These are phyloP conservation scores for Holcopasites calliopsidis DNA, from an alignment of 1,140 invertebrate genomes.

Conservation along the genomic window DNA sequence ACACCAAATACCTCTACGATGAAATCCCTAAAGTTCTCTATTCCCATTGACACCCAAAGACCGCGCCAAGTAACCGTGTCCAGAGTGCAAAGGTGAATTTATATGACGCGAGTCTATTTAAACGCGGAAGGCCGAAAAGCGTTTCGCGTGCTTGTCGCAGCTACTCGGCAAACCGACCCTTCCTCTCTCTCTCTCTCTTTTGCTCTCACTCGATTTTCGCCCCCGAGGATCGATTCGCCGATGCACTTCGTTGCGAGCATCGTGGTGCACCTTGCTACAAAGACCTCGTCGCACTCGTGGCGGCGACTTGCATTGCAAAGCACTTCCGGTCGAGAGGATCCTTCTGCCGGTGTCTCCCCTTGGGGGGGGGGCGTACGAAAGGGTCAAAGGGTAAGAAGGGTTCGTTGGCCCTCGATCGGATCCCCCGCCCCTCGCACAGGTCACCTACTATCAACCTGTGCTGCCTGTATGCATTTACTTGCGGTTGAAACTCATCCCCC, in stretches of 20 bases:
- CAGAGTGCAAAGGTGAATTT: background rate
- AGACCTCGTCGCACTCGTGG: slow-evolving; percentile 47
- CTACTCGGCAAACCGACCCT: background rate
- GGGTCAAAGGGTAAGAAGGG: slow-evolving; percentile 68
- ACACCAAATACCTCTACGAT: no score
- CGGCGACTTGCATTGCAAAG: slow-evolving; percentile 64
- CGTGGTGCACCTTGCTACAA: slow-evolving; percentile 50
- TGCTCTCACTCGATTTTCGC: slow-evolving; percentile 21
- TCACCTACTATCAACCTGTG: slow-evolving; percentile 47
- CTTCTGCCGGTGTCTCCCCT: slow-evolving; percentile 42
- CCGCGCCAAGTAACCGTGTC: background rate
- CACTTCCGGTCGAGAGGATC: slow-evolving; percentile 65
- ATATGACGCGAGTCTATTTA: slow-evolving; percentile 18
- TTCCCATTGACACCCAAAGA: background rate
- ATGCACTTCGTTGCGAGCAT: slow-evolving; percentile 40
- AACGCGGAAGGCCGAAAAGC: background rate
- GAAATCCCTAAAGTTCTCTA: background rate
- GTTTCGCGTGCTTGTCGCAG: slow-evolving; percentile 2
- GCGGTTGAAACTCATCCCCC: slow-evolving; percentile 23
- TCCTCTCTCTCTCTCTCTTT: background rate
- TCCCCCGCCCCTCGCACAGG: slow-evolving; percentile 19
- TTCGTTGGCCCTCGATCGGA: slow-evolving; percentile 64
- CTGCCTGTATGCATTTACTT: slow-evolving; percentile 48
- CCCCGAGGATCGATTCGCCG: slow-evolving; percentile 49
- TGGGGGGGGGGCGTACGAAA: slow-evolving; percentile 34